phyloP scores from a whole-genome alignment of 2,888 invertebrate genomes.

The Eristalinus aeneus region DNA sequence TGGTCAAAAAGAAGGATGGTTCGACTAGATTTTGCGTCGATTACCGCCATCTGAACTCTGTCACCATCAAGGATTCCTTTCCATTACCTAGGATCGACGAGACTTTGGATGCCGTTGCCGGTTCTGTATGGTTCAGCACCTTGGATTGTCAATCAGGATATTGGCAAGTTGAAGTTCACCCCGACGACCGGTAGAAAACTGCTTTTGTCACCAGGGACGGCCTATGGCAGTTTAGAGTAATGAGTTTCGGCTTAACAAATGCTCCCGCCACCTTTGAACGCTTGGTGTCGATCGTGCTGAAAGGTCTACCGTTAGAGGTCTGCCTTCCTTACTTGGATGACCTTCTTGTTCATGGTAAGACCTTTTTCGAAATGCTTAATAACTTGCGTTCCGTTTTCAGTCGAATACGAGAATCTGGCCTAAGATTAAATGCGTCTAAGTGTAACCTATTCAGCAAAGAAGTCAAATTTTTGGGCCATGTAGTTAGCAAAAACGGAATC shows the following conservation, averaged over 20 bases:
- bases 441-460: slow-evolving; percentile 10
- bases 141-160: slow-evolving; percentile 39
- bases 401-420: not conserved
- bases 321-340: slow-evolving; percentile 9
- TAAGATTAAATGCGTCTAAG: slow-evolving; percentile 22
- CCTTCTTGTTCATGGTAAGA: slow-evolving; percentile 32
- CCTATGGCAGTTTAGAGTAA: slow-evolving; percentile 34
- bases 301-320: not conserved
- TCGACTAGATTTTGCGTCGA: slow-evolving; percentile 32
- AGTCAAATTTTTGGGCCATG: slow-evolving; percentile 22
- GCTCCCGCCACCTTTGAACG: slow-evolving; percentile 36
- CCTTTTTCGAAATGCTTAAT: slow-evolving; percentile 8
- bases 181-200: slow-evolving; percentile 12
- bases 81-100: slow-evolving; percentile 48
- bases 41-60: slow-evolving; percentile 21
- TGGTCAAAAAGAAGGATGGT: slow-evolving; percentile 40
- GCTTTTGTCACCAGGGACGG: slow-evolving; percentile 24
- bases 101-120: slow-evolving; percentile 8
- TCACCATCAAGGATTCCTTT: slow-evolving; percentile 32
- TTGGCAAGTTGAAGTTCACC: slow-evolving; percentile 35
- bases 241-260: slow-evolving; percentile 32
- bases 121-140: slow-evolving; percentile 12
- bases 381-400: slow-evolving; percentile 33
- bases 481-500: not conserved
- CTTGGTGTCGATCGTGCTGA: slow-evolving; percentile 3